These are phyloP conservation scores for Cephonodes hylas DNA, from an alignment of 2,888 invertebrate species.

Conservation along the genomic window DNA sequence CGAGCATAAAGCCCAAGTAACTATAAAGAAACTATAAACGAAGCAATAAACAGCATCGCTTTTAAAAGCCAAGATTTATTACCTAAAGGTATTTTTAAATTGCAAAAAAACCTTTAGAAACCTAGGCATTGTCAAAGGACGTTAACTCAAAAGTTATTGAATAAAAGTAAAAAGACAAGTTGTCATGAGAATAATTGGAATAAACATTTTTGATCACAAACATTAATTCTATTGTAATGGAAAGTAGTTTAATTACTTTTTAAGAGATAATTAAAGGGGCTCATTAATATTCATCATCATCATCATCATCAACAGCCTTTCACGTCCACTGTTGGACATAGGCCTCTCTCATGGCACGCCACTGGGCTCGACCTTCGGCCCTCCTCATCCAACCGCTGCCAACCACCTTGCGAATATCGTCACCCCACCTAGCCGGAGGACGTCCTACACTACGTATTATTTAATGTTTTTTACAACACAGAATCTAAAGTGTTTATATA, in stretches of 20 bases:
- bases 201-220: neutral
- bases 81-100: neutral
- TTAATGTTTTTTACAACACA: no score
- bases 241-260: neutral
- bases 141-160: neutral
- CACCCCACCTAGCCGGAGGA: no score
- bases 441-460: no score
- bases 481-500: no score
- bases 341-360: no score
- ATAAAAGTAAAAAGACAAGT: neutral
- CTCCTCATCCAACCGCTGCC: no score
- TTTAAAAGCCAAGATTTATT: neutral
- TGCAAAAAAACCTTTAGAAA: neutral
- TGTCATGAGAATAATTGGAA: neutral
- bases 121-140: neutral
- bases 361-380: no score
- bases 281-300: no score
- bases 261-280: no score
- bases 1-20: neutral
- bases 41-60: neutral
- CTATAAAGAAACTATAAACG: neutral
- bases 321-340: no score
- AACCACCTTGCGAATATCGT: no score
- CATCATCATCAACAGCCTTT: no score
- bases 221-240: neutral